Conservation (phyloP, 2,888 invertebrate species). For the Petrolisthes cinctipes region DNA sequence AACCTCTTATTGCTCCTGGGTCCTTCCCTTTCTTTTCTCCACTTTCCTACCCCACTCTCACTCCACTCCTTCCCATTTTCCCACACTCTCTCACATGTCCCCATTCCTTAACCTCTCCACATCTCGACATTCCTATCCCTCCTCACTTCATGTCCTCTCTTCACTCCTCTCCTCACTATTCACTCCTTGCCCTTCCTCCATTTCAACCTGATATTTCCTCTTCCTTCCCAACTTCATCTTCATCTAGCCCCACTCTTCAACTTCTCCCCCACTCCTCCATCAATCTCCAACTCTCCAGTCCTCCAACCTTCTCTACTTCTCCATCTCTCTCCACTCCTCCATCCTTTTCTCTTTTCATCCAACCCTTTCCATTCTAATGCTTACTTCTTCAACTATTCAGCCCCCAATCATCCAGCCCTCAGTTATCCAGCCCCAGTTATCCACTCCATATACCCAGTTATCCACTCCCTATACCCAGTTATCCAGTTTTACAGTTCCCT, state of each 20-base stretch:
- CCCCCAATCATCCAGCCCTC: background rate
- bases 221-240: background rate
- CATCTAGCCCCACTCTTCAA: too few relatives aligned
- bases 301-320: background rate
- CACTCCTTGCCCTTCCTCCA: background rate
- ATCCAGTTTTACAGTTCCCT: background rate
- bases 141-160: background rate
- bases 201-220: background rate
- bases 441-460: background rate
- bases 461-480: background rate
- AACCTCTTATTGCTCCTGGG: background rate
- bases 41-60: background rate
- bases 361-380: background rate
- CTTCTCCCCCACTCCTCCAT: background rate
- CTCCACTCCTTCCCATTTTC: background rate
- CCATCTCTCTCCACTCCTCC: background rate
- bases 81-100: background rate
- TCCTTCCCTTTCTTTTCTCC: background rate
- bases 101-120: background rate
- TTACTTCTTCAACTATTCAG: background rate
- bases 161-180: constrained; percentile 5
- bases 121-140: background rate
- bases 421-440: too few relatives aligned
- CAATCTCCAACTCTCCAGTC: background rate
- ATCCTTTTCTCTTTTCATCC: background rate